Evolutionary conservation across 2,113 vertebrate genomes (phyloP), one percentile per base, ranked within the genome.

Genomic region (Micromys minutus): DNA sequence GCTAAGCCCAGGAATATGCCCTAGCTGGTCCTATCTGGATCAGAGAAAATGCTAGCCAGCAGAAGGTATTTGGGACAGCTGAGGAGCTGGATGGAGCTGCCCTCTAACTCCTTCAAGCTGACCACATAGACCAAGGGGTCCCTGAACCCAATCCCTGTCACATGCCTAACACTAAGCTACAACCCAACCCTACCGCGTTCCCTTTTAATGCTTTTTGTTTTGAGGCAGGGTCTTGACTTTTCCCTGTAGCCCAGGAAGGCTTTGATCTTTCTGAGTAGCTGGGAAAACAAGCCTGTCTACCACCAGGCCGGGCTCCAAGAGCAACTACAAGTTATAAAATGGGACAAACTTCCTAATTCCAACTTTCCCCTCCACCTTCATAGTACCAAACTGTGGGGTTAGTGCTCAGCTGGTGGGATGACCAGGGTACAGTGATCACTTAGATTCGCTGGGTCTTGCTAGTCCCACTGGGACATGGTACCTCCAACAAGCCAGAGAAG

Each of bases 321-420:
- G 59, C 65, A 31, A 3, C 36, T 29, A 69, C 31, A 15, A 72
- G n/a, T 12, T 17, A 17, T 71, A 39, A 97, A 93, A 47, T 71
- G 89, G 81, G 34, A 86, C 29, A 26, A 36, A 87, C 4, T 17
- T 17, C 39, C 21, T 15, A 19, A 50, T 10, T 63, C 26, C 26
- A 63, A 63, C 61, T 29, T 29, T 63, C 24, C 61, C 22, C 11
- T 42, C 39, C 19, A 74, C 7, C 17, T 17, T 45, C 71, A 36
- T 17, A 8, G 61, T 1, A 29, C 50, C 57, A 10, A n/a, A 3
- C 19, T 0, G 0, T 0, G 5, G 15, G 12, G 71, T 3, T n/a
- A 15, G 50, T 1, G 12, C 39, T 34, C 22, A 24, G 19, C 69
- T 36, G 55, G 8, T 0, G 7, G 80, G 13, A n/a, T 0, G 8